Evolutionary conservation across 2,888 invertebrate species (phyloP), one percentile per base, ranked within the genome.

Genomic region (Fragum sueziense): DNA sequence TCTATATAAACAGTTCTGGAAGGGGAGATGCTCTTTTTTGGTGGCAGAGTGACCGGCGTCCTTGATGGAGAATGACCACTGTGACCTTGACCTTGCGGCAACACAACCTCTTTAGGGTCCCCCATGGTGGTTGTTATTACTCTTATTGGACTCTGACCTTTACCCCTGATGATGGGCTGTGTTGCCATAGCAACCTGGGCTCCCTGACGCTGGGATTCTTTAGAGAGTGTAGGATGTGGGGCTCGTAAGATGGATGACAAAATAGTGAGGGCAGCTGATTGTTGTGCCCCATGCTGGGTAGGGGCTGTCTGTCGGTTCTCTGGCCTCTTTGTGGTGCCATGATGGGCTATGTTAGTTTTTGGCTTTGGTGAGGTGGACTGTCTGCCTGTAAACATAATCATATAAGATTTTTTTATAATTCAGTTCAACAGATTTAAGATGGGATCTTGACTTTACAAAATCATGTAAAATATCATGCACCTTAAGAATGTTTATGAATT

Each of bases 1-100:
- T 75, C 75, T 7, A 75, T 70, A 31, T 79, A 84, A 17, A 84
- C 25, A 17, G 76, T 65, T 70, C 86, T 80, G 20, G 86, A 86
- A 31, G 87, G 87, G 11, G 87, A 87, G 22, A 85, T 47, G 54
- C 85, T 83, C 61, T 86, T 86, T 75, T 87, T 85, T 34, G 86
- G 84, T 54, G 86, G 85, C 27, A 87, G 22, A 17, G 80, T 84
- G 29, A 77, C 80, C 31, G 84, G 80, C 22, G 61, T 76, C 25
- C 84, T 76, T 27, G 84, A 79, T 2, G 80, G 84, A 6, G 80
- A 74, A 2, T 74, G 70, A 34, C 67, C 51, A 14, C 31, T 71
- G 47, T 29, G 70, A 9, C 71, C 74, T 51, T 41, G 74, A 71
- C 37, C 70, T 54, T 6, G 47, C 27, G 17, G 29, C 31, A 33